phyloP scores from a whole-genome alignment of 2,113 vertebrate species.

The Channa maculata region DNA sequence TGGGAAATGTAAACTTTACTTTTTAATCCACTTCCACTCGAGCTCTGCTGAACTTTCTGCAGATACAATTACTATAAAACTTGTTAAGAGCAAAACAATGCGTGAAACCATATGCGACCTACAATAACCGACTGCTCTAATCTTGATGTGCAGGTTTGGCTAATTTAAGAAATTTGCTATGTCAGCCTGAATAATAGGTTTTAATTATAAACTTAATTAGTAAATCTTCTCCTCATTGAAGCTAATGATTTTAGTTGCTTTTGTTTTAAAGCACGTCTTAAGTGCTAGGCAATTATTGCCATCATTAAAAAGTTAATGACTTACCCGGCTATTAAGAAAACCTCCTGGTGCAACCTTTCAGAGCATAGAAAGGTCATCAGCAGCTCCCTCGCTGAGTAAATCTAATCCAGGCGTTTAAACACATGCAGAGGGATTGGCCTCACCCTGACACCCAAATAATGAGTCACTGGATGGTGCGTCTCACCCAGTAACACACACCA shows the following conservation, averaged over 20 bases:
- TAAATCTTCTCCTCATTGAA: neutral
- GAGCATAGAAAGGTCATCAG: neutral
- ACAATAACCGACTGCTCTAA: constrained; percentile 5
- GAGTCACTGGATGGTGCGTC: neutral
- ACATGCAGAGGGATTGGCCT: neutral
- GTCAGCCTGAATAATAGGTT: constrained; percentile 19
- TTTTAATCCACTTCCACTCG: neutral
- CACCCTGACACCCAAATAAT: neutral
- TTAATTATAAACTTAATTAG: constrained; percentile 27
- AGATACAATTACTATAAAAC: constrained; percentile 3
- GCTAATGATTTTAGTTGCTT: constrained; percentile 35
- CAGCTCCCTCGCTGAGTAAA: neutral
- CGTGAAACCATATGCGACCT: neutral
- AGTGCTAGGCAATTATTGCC: constrained; percentile 33
- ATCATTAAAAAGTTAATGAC: constrained; percentile 50
- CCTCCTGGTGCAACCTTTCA: neutral
- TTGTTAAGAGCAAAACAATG: constrained; percentile 11
- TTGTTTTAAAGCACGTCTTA: constrained; percentile 41
- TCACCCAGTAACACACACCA: neutral
- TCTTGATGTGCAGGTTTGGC: constrained; percentile 6
- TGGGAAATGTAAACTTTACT: neutral
- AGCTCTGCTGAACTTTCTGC: neutral
- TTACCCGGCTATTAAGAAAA: neutral
- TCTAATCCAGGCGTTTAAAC: neutral
- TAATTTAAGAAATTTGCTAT: constrained; percentile 24